A percentile compares a stretch with the other conserved stretches of the same genome.
Conservation (phyloP, 2,888 invertebrate species). For the Elmis aenea region DNA sequence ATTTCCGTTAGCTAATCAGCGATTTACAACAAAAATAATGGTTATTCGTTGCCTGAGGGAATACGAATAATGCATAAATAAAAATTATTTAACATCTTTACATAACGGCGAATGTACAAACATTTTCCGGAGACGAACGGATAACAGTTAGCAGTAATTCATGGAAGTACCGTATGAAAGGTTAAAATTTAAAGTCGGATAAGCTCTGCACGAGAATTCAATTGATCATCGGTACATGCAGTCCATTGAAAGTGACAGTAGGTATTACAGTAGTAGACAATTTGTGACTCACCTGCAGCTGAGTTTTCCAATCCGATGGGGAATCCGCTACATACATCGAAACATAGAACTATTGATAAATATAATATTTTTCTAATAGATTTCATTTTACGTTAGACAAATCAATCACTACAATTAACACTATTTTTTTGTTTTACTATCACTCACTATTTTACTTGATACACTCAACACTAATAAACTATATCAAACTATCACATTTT, state of each 20-base stretch:
- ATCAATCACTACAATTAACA: not conserved
- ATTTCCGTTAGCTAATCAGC: no score
- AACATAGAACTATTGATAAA: constrained; percentile 38
- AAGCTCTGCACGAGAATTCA: not conserved
- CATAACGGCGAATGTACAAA: no score
- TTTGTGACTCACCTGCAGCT: constrained; percentile 44
- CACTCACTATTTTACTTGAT: constrained; percentile 3
- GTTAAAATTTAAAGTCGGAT: not conserved
- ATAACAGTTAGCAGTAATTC: not conserved
- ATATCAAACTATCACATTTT: constrained; percentile 18
- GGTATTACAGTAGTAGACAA: no score
- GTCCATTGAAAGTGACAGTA: constrained; percentile 30
- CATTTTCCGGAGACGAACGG: no score
- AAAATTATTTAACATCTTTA: no score
- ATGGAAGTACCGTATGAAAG: not conserved
- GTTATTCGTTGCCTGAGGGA: no score
- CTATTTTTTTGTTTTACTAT: constrained; percentile 11
- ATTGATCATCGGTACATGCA: constrained; percentile 22
- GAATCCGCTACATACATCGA: constrained; percentile 44
- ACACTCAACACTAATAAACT: constrained; percentile 2
- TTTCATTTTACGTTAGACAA: not conserved
- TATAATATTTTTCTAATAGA: constrained; percentile 34
- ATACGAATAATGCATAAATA: no score
- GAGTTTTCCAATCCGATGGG: constrained; percentile 43
- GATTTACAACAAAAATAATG: no score